phyloP scores from a whole-genome alignment of 2,888 invertebrate species.

The Myathropa florea region DNA sequence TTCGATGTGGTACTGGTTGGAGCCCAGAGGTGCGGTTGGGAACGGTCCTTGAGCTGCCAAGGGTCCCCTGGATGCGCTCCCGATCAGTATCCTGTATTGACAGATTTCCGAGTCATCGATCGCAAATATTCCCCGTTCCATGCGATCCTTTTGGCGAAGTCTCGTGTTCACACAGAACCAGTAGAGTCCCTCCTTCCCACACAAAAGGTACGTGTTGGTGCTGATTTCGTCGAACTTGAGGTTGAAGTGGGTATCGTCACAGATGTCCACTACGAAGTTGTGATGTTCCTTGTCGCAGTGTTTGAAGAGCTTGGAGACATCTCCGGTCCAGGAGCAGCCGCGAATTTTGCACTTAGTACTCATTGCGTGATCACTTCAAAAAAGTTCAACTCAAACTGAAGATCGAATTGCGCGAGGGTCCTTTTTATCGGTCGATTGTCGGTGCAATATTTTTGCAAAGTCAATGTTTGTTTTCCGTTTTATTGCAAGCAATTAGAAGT shows the following conservation, averaged over 20 bases:
- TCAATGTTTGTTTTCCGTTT: too few species aligned
- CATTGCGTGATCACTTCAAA: background rate
- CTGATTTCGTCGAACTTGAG: background rate
- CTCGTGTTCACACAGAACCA: background rate
- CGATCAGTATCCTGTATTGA: background rate
- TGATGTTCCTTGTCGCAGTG: background rate
- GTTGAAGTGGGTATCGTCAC: background rate
- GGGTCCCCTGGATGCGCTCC: background rate
- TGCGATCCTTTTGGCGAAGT: background rate
- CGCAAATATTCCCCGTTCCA: background rate
- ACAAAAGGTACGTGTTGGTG: background rate
- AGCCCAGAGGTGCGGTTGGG: background rate
- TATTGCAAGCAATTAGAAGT: too few species aligned
- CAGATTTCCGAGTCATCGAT: background rate
- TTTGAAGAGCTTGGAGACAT: background rate
- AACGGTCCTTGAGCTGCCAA: background rate
- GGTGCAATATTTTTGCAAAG: too few species aligned
- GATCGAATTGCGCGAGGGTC: background rate
- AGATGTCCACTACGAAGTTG: background rate
- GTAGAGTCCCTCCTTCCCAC: background rate
- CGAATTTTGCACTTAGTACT: background rate
- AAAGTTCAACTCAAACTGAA: background rate
- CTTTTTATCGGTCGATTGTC: background rate
- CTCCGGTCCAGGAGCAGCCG: background rate
- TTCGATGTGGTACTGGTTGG: background rate